Base-by-base conservation (phyloP, 2,888 invertebrate genomes). In the Candidula unifasciata region DNA sequence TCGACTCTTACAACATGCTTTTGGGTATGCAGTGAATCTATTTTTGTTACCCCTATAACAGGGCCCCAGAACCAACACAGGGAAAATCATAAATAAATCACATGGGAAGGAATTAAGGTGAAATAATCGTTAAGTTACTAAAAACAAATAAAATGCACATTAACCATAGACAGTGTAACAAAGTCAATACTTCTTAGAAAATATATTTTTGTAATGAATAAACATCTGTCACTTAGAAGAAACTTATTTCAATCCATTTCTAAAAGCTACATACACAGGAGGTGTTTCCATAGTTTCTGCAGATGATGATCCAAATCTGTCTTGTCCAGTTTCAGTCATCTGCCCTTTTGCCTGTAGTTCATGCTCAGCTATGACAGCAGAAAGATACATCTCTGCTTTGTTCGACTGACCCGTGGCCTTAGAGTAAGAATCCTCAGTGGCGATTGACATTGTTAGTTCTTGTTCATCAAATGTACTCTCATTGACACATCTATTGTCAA, bases 401-500 rank as follows among this genome's bases (percentile, higher is more conserved):
- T 71, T 69, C 24, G 80, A 69, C 71, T 80, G 71, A 57, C 57
- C 71, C 54, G 71, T n/a, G 3, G 37, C n/a, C 8, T 69, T 44
- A 16, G 80, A 71, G 57, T 69, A 68, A 10, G 54, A 78, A 81
- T 88, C 88, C 37, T 86, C 86, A 30, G 84, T 83, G 83, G 89
- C 89, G 5, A 89, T 82, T 69, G 90, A 89, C 88, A 91, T 88
- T 21, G 89, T 89, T 66, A 89, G 87, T 82, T 91, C 90, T 69
- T 91, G 91, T 86, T 89, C 90, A 83, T 90, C 89, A 68, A 86
- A 89, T 13, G 84, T 83, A 66, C 86, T 85, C 66, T 88, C 85
- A 27, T 87, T 80, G 21, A 89, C 89, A 18, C 91, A 88, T 30
- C 87, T 89, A 84, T 91, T 90, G 79, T 91, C 88, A 85, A 91